A percentile compares a stretch with the other conserved stretches of the same genome.
Conservation (phyloP, 2,797 vertebrate species). For the Spinus pinus region DNA sequence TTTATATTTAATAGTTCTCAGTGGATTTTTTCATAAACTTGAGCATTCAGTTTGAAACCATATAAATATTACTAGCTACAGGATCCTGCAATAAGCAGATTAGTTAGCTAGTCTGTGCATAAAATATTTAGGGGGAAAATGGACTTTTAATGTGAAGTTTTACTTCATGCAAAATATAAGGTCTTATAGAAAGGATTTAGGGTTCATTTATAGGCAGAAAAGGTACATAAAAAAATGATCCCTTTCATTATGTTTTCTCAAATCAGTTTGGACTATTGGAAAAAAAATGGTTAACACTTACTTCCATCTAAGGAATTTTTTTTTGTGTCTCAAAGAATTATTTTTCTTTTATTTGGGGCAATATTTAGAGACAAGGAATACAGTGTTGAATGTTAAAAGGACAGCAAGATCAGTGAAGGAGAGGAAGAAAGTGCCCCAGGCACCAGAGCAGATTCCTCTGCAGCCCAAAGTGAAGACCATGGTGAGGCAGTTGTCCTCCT, state of each 20-base stretch:
- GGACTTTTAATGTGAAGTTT: background rate
- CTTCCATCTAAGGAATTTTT: background rate
- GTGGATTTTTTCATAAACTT: background rate
- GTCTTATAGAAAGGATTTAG: background rate
- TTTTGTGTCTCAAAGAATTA: background rate
- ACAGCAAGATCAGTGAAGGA: background rate
- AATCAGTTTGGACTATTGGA: accelerated
- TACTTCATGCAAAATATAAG: background rate
- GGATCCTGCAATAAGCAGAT: background rate
- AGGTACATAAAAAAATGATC: background rate
- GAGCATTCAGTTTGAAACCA: background rate
- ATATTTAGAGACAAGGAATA: background rate
- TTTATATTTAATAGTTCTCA: background rate
- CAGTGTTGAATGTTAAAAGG: background rate
- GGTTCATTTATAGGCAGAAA: background rate
- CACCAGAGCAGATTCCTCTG: background rate
- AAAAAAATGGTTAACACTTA: background rate
- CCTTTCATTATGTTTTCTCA: background rate
- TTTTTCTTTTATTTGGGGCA: background rate
- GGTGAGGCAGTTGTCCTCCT: background rate
- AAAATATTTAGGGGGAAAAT: background rate
- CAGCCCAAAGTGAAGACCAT: background rate
- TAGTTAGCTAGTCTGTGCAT: background rate
- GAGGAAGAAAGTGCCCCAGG: background rate
- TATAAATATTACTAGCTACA: background rate